These are phyloP conservation scores for Psittacula derbiana DNA, from an alignment of 2,797 vertebrate genomes.

Conservation along the genomic window DNA sequence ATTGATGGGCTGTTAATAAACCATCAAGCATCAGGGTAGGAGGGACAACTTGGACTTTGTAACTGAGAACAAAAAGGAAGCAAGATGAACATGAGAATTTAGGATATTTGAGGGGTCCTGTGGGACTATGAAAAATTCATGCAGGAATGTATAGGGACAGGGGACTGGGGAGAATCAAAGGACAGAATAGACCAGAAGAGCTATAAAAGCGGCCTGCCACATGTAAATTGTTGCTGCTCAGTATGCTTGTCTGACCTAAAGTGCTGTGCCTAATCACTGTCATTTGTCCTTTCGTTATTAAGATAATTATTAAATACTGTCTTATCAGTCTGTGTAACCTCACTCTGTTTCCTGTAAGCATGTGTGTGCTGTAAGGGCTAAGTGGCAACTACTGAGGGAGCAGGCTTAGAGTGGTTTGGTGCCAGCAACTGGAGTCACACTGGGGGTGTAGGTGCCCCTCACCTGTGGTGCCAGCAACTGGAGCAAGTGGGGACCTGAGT, in stretches of 20 bases:
- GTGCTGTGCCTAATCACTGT: not conserved
- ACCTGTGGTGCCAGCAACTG: not conserved
- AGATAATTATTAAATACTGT: not conserved
- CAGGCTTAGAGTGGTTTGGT: not conserved
- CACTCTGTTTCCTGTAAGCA: not conserved
- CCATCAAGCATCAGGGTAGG: not conserved
- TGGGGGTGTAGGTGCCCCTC: accelerated
- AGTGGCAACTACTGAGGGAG: not conserved
- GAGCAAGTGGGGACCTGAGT: not conserved
- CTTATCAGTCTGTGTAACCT: not conserved
- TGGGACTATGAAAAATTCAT: not conserved
- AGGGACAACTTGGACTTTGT: not conserved
- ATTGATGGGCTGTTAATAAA: not conserved
- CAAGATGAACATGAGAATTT: not conserved
- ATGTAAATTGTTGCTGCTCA: not conserved
- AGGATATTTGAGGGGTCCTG: not conserved
- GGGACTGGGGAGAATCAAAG: not conserved
- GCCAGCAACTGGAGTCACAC: not conserved
- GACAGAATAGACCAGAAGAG: not conserved
- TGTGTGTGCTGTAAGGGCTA: not conserved
- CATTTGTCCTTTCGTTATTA: not conserved
- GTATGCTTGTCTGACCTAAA: accelerated
- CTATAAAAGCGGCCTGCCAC: not conserved
- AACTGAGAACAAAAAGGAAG: not conserved
- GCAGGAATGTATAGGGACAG: not conserved